Evolutionary conservation across 2,888 invertebrate species (phyloP).

Genomic region (Spatulosminthurus flaviceps): DNA sequence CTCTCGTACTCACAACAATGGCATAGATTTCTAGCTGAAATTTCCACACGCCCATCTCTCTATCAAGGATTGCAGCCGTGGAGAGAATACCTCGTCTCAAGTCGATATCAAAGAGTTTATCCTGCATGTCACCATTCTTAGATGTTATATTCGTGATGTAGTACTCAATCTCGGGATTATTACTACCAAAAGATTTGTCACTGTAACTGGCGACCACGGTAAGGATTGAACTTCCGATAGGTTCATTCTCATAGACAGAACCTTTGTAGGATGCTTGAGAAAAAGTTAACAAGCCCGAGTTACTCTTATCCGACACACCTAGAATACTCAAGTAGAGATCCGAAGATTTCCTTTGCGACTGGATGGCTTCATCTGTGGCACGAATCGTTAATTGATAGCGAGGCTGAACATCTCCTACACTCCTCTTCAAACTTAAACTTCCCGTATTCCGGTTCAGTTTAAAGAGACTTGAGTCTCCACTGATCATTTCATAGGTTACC

Average conservation of each 20-base stretch:
- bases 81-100: slow-evolving; percentile 86
- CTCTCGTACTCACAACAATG: slow-evolving; percentile 76
- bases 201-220: slow-evolving; percentile 77
- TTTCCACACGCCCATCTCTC: slow-evolving; percentile 82
- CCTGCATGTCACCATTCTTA: slow-evolving; percentile 78
- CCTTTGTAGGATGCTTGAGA: slow-evolving; percentile 75
- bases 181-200: slow-evolving; percentile 51
- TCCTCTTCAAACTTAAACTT: slow-evolving; percentile 74
- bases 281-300: slow-evolving; percentile 68
- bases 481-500: slow-evolving; percentile 88
- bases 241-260: slow-evolving; percentile 88
- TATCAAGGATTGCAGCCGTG: slow-evolving; percentile 82
- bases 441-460: slow-evolving; percentile 83
- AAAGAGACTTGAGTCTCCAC: slow-evolving; percentile 77
- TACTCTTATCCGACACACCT: slow-evolving; percentile 70
- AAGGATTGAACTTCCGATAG: slow-evolving; percentile 84
- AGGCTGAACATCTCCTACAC: slow-evolving; percentile 73
- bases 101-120: slow-evolving; percentile 91
- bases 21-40: slow-evolving; percentile 89
- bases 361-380: slow-evolving; percentile 91
- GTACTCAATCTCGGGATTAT: slow-evolving; percentile 76
- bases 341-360: slow-evolving; percentile 85
- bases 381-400: slow-evolving; percentile 84
- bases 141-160: slow-evolving; percentile 78
- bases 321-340: slow-evolving; percentile 88